Evolutionary conservation across 2,113 vertebrate species (phyloP).

Genomic region (Hippolais icterina): DNA sequence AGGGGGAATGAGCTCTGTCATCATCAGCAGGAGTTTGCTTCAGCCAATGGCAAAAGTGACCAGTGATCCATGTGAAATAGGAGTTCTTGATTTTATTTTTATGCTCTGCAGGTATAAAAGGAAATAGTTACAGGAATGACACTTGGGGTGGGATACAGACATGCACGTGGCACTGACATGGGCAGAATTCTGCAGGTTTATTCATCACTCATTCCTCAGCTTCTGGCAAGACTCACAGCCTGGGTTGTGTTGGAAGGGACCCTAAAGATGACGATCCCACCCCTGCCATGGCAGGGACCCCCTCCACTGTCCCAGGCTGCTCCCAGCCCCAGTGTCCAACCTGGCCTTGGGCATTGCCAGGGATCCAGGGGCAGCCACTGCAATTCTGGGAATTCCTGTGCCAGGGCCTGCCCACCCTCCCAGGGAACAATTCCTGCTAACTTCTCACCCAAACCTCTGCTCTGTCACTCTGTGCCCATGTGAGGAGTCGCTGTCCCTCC

Average conservation of each 20-base stretch:
- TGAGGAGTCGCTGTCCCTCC: neutral
- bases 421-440: neutral
- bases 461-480: neutral
- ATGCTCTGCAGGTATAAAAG: neutral
- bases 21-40: neutral
- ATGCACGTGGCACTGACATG: rapidly evolving
- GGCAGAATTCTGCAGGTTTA: neutral
- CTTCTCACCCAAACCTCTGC: too few species aligned
- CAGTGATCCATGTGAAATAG: neutral
- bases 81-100: neutral
- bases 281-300: neutral
- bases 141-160: rapidly evolving
- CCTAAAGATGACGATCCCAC: neutral
- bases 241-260: neutral
- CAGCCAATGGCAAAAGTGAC: neutral
- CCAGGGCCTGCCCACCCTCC: neutral
- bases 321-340: rapidly evolving
- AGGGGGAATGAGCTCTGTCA: neutral
- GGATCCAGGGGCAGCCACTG: neutral
- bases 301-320: neutral
- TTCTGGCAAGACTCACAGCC: neutral
- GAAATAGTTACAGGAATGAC: neutral
- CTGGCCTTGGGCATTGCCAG: neutral
- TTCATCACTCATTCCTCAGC: neutral
- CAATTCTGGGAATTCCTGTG: neutral